Base-by-base conservation (phyloP, 2,888 invertebrate species). In the Pammene fasciana region DNA sequence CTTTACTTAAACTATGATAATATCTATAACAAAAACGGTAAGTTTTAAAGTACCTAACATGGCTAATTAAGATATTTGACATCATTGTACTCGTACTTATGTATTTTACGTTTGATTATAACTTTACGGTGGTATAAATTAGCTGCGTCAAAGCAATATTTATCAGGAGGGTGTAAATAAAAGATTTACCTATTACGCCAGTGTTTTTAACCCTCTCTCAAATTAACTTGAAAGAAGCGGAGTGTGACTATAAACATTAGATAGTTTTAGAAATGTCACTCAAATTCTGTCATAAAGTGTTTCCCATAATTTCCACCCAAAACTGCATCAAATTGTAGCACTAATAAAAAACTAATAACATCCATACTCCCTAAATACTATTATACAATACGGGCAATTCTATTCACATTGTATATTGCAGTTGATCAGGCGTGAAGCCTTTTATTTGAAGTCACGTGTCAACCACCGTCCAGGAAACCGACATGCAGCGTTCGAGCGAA, bases 391-490 rank as follows among this genome's bases (percentile, higher is more conserved):
- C 85, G 82, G 89, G 86, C 88, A 91, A 92, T 92, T 88, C 90
- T 81, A 88, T 92, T 91, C 90, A 84, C 86, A 91, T 91, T 86
- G 59, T 85, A 83, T 83, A 87, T 86, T 82, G 82, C 78, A 85
- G 81, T 82, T 80, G 86, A 89, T 92, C 90, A 87, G 87, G 88
- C 92, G 90, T 91, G 88, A 88, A 92, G 86, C 86, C 87, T 89
- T 91, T 90, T 90, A 88, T 88, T 88, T 83, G 83, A 77, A 86
- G 92, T 85, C 92, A 89, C 92, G 92, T 91, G 92, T 82, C 87
- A 81, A 77, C 82, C 87, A 79, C 76, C 87, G 87, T 84, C 83
- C 91, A 90, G 90, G 90, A 91, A 91, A 90, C 90, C 87, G 79
- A 79, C 76, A 76, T 83, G 79, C 80, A 84, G 87, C 86, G 86